Conservation (phyloP, 2,797 vertebrate genomes). For the Pseudochirops corinnae region DNA sequence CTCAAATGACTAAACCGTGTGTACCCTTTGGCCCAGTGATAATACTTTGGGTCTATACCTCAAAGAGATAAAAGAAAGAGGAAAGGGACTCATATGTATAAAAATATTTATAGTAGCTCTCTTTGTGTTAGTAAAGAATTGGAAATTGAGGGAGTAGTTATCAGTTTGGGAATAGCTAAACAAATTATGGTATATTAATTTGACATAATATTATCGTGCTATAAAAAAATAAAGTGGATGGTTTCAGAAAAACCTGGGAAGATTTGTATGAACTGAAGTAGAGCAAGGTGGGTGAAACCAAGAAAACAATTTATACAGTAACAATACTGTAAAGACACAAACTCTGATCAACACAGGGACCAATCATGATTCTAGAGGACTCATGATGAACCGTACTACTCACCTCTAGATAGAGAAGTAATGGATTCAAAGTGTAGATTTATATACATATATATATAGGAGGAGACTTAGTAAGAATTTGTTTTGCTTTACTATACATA, state of each 20-base stretch:
- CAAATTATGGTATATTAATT: neutral
- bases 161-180: neutral
- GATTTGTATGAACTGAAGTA: neutral
- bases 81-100: too few species aligned
- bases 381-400: neutral
- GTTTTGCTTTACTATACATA: neutral
- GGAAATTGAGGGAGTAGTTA: neutral
- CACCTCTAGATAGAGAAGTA: neutral
- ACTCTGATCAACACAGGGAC: neutral
- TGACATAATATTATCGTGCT: neutral
- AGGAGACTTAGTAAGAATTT: neutral
- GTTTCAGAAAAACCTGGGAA: neutral
- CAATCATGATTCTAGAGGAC: neutral
- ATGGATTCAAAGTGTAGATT: neutral
- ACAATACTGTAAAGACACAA: neutral
- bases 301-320: neutral
- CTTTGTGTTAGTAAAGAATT: neutral
- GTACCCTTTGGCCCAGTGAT: too few species aligned
- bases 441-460: neutral
- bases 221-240: neutral
- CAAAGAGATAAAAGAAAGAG: too few species aligned
- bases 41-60: too few species aligned
- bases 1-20: too few species aligned
- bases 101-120: too few species aligned
- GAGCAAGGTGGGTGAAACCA: neutral